Evolutionary conservation across 2,797 vertebrate species (phyloP).

Genomic region (Furcifer pardalis): DNA sequence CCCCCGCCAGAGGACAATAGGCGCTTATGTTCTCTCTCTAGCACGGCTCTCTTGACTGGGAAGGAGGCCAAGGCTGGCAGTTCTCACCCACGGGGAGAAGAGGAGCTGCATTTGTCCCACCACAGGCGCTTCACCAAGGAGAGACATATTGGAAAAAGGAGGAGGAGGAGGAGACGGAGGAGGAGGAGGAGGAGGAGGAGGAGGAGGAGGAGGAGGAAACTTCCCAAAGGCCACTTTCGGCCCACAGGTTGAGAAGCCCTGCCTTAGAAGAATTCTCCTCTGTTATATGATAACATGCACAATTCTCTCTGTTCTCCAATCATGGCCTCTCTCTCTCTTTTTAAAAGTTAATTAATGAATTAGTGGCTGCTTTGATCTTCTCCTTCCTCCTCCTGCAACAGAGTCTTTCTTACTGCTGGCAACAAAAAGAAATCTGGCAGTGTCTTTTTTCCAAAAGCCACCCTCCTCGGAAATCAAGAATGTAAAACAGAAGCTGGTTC

Average conservation of each 20-base stretch:
- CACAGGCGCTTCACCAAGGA: conserved; percentile 44
- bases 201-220: too few species aligned
- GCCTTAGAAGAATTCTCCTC: neutral
- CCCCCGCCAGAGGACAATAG: conserved; percentile 64
- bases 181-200: too few species aligned
- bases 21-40: conserved; percentile 59
- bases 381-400: neutral
- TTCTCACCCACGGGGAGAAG: conserved; percentile 53
- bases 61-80: conserved; percentile 67
- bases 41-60: conserved; percentile 56
- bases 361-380: neutral
- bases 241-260: too few species aligned
- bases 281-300: neutral
- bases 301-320: neutral
- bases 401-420: conserved; percentile 30
- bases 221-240: too few species aligned
- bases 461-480: conserved; percentile 7
- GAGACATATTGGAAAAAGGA: too few species aligned
- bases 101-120: conserved; percentile 66
- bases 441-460: neutral
- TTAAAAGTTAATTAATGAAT: neutral
- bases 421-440: neutral
- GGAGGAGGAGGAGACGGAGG: too few species aligned
- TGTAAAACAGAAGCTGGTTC: conserved; percentile 35
- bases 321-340: too few species aligned